Evolutionary conservation across 1,140 invertebrate genomes (phyloP).

Genomic region (Papilio polyxenes): DNA sequence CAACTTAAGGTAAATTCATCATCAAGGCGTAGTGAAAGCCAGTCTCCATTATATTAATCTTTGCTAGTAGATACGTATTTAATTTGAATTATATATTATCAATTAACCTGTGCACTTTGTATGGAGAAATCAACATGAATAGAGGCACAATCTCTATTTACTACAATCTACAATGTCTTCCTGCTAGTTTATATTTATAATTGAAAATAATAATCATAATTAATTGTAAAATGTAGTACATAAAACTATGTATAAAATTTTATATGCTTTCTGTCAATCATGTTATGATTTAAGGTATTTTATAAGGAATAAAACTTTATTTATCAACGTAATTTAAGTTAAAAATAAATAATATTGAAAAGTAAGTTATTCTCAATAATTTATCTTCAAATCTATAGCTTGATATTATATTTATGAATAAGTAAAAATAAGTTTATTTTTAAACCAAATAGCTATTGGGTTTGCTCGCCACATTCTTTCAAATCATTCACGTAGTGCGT

Average conservation of each 20-base stretch:
- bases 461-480: neutral
- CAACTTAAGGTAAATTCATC: neutral
- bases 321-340: neutral
- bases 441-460: neutral
- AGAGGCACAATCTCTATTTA: neutral
- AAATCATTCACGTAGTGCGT: neutral
- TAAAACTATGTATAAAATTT: too few species aligned
- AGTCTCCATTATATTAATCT: conserved; percentile 17
- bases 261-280: too few species aligned
- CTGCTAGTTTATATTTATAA: neutral
- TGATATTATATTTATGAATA: neutral
- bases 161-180: neutral
- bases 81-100: conserved; percentile 22
- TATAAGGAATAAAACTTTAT: too few species aligned
- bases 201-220: neutral
- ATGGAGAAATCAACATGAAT: conserved; percentile 4
- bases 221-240: neutral
- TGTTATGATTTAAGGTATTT: too few species aligned
- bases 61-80: conserved; percentile 16
- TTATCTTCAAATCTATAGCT: neutral
- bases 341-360: neutral
- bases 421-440: neutral
- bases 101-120: conserved; percentile 32
- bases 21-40: conserved; percentile 12
- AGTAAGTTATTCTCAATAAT: neutral